These are phyloP conservation scores for Noctuana brunneofusca DNA, from an alignment of 2,888 invertebrate species.

Conservation along the genomic window DNA sequence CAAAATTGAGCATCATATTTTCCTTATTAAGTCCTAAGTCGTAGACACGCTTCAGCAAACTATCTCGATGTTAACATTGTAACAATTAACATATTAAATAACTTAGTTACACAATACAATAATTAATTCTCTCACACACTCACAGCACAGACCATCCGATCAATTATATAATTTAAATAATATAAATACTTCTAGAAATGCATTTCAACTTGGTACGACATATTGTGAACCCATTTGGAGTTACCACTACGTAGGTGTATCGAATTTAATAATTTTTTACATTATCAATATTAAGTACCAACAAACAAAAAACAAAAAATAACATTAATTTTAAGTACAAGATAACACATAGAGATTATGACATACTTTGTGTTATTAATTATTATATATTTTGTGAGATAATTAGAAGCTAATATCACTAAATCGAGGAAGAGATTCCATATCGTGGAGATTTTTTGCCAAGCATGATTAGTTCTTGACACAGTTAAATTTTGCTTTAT, in stretches of 20 bases:
- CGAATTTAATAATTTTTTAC: constrained; percentile 65
- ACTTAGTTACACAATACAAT: constrained; percentile 72
- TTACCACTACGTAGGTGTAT: constrained; percentile 49
- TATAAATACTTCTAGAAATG: constrained; percentile 81
- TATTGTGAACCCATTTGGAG: constrained; percentile 52
- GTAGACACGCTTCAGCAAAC: constrained; percentile 63
- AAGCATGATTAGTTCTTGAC: constrained; percentile 21
- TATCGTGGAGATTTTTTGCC: constrained; percentile 58
- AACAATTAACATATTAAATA: constrained; percentile 79
- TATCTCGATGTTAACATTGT: constrained; percentile 57
- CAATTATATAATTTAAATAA: constrained; percentile 76
- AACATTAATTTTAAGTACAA: constrained; percentile 72
- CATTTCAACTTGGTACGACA: constrained; percentile 81
- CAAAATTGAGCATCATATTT: constrained; percentile 75
- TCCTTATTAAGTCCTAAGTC: constrained; percentile 50
- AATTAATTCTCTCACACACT: constrained; percentile 68
- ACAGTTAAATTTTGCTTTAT: constrained; percentile 48
- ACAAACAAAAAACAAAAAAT: constrained; percentile 79
- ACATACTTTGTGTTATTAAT: constrained; percentile 78
- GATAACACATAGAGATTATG: constrained; percentile 74
- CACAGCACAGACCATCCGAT: constrained; percentile 76
- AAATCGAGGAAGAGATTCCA: constrained; percentile 79
- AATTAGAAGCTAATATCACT: constrained; percentile 83
- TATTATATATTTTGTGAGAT: constrained; percentile 61
- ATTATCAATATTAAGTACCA: constrained; percentile 67